Conservation (phyloP, 2,797 vertebrate species). For the Periophthalmus magnuspinnatus region DNA sequence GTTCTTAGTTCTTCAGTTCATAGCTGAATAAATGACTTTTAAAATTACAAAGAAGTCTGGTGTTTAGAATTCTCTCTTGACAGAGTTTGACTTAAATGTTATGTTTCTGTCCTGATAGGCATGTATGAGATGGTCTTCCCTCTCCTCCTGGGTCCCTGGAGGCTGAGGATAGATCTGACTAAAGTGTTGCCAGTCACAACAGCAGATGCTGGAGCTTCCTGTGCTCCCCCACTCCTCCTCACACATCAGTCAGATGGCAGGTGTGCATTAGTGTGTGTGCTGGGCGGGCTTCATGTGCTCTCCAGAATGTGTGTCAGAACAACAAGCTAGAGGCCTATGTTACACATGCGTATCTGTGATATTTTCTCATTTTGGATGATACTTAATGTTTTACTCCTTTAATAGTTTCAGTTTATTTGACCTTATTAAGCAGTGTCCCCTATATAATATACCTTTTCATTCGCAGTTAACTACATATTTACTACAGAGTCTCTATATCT, state of each 20-base stretch:
- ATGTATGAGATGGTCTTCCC: slow-evolving; percentile 4
- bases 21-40: not conserved
- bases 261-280: slow-evolving; percentile 43
- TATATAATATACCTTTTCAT: too few species aligned
- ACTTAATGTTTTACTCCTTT: not conserved
- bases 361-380: not conserved
- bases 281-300: slow-evolving; percentile 38
- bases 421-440: not conserved
- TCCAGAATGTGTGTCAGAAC: slow-evolving; percentile 46
- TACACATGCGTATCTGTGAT: slow-evolving; percentile 18
- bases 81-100: slow-evolving; percentile 11
- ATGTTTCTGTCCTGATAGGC: slow-evolving; percentile 17
- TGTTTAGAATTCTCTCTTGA: slow-evolving; percentile 17
- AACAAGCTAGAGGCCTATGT: slow-evolving; percentile 19
- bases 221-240: slow-evolving; percentile 50
- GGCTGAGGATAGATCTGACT: slow-evolving; percentile 68
- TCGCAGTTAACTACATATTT: too few species aligned
- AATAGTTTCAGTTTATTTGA: not conserved
- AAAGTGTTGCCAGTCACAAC: slow-evolving; percentile 77
- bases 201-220: slow-evolving; percentile 76
- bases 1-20: slow-evolving; percentile 31
- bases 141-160: slow-evolving; percentile 50
- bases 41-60: slow-evolving; percentile 1
- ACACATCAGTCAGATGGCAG: slow-evolving; percentile 64
- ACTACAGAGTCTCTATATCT: too few species aligned